Evolutionary conservation across 2,888 invertebrate species (phyloP), one percentile per base, ranked within the genome.

Genomic region (Hyposoter dolosus): DNA sequence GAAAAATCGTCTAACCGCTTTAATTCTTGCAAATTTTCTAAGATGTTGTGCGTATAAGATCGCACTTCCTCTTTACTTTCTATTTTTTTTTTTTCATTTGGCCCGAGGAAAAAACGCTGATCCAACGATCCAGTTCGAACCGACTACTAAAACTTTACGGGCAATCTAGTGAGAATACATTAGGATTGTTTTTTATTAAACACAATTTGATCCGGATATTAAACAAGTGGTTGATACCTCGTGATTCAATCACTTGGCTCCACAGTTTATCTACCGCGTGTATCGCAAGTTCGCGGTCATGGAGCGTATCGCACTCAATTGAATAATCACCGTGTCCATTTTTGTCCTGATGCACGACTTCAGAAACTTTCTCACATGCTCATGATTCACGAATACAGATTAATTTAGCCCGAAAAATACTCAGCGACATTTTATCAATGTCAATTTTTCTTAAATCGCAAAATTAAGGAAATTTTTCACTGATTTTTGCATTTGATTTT

Each of bases 201-300:
- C 81, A 85, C 88, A 89, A 90, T 89, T 89, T 83, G 71, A 76
- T 82, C 86, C 87, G 88, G 88, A 89, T 89, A 89, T 90, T 87
- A 87, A 85, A 90, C 89, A 90, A 90, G 90, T 90, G 90, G 88
- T 40, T 75, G 84, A 85, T 81, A 50, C 77, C 75, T 76, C 81
- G 85, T 82, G 85, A 88, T 86, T 80, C 78, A 86, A 88, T 90
- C 88, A 86, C 74, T 74, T 84, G 81, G 79, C 81, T 60, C 47
- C 66, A 75, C 23, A 66, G 32, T 72, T 19, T 66, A 53, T 60
- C 60, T 74, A 87, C 85, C 83, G 53, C 53, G 69, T 78, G 83
- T 45, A 76, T 66, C 66, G 80, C 88, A 89, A 89, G 88, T 90
- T 90, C 89, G 87, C 86, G 89, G 89, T 89, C 88, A 87, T 45